Evolutionary conservation across 2,113 vertebrate species (phyloP).

Genomic region (Hemiprocne comata): DNA sequence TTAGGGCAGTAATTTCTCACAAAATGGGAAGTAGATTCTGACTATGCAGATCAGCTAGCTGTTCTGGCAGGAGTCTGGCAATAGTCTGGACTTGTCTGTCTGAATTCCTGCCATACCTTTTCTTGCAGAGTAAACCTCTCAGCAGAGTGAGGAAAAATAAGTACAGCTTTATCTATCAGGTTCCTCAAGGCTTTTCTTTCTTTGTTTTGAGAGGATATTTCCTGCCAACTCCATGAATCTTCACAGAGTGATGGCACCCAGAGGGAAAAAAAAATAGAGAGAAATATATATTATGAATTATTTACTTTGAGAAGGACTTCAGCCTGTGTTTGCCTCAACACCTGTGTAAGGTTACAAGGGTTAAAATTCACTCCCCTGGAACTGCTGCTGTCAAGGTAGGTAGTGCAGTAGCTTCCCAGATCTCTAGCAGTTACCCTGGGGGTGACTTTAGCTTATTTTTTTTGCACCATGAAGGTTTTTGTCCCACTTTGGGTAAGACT

Average conservation of each 20-base stretch:
- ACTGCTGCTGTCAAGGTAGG: neutral
- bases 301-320: conserved; percentile 8
- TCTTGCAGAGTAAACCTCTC: neutral
- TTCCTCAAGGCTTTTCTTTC: neutral
- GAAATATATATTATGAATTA: neutral
- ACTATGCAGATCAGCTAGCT: neutral
- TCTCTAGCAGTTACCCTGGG: neutral
- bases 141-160: conserved; percentile 1
- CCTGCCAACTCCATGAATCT: neutral
- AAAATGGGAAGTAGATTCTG: neutral
- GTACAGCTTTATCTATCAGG: conserved; percentile 2
- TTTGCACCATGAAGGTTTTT: neutral
- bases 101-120: neutral
- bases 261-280: neutral
- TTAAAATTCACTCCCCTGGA: neutral
- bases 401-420: neutral
- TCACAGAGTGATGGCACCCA: neutral
- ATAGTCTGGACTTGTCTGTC: neutral
- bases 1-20: neutral
- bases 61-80: neutral
- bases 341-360: neutral
- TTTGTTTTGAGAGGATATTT: conserved; percentile 6
- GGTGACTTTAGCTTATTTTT: neutral
- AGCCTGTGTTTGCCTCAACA: neutral
- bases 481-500: neutral